Evolutionary conservation across 2,888 invertebrate species (phyloP), one percentile per base, ranked within the genome.

Genomic region (Sabatieria punctata): DNA sequence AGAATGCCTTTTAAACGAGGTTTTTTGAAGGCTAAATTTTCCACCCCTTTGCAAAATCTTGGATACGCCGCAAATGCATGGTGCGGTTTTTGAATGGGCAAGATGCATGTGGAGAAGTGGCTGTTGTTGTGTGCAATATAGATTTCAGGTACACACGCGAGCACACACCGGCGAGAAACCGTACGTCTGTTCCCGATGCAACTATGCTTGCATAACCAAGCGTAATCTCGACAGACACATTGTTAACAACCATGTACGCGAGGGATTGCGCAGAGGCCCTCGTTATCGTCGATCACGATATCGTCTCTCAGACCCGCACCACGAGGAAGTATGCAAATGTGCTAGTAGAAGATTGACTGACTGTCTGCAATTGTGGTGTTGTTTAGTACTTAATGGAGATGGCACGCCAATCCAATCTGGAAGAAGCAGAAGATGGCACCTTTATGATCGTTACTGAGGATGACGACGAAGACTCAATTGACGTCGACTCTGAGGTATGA

Each of bases 151-250:
- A 4, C 41, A 41, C 41, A 18, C n/a, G 8, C 41, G 41, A 2
- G 11, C 18, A 4, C 41, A 41, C 26, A 43, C 36, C 15, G 41
- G 61, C 4, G 62, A 62, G 47, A 56, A 55, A 41, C 62, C 62
- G 2, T 62, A 62, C 49, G 24, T 26, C 4, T 62, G 62, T 48
- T 53, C 55, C 4, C 45, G 44, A 1, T 62, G 62, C 51, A 43
- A 49, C 27, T 62, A 62, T 49, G 52, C 56, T 21, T 54, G 57
- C 15, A 53, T 58, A 3, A 61, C 60, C 26, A 61, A 61, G 48
- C 49, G 59, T 21, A 61, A 61, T 50, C 49, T 62, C 24, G 60
- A 63, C 46, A 50, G 46, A 18, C 61, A 61, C 49, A 55, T 61
- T 27, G 47, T 52, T 33, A 60, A 61, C 49, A 58, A 59, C 45